Conservation (phyloP, 2,888 invertebrate genomes). For the Marasmarcha lunaedactyla region DNA sequence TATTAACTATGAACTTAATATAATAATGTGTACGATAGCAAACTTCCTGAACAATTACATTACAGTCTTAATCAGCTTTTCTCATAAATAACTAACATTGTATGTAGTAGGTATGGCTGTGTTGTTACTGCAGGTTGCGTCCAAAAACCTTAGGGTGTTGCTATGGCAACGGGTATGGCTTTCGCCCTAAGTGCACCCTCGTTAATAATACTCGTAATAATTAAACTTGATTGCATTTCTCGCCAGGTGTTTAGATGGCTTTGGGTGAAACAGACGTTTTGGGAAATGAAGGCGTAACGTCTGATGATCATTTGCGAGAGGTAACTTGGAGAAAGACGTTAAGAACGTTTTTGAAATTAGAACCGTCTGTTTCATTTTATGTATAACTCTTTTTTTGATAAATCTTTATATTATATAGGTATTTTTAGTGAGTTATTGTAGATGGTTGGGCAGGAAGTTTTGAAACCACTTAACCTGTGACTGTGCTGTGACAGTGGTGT, state of each 20-base stretch:
- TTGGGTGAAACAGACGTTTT: neutral
- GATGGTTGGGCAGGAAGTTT: too few relatives aligned
- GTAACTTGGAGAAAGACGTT: too few relatives aligned
- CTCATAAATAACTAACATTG: slow-evolving; percentile 58
- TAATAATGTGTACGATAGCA: too few relatives aligned
- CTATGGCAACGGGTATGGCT: slow-evolving; percentile 48
- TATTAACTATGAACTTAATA: too few relatives aligned
- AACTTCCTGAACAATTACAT: slow-evolving; percentile 42
- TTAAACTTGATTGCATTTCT: slow-evolving; percentile 70
- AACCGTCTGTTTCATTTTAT: too few relatives aligned
- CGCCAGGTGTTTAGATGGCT: slow-evolving; percentile 62
- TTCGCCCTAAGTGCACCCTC: slow-evolving; percentile 60
- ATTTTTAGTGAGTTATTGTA: too few relatives aligned
- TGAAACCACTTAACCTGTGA: too few relatives aligned
- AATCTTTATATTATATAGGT: too few relatives aligned
- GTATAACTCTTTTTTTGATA: too few relatives aligned
- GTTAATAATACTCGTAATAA: slow-evolving; percentile 70
- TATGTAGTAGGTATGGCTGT: slow-evolving; percentile 28
- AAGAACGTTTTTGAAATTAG: too few relatives aligned
- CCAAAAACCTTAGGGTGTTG: slow-evolving; percentile 48
- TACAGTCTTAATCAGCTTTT: slow-evolving; percentile 57
- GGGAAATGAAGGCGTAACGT: neutral
- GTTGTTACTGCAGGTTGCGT: slow-evolving; percentile 49
- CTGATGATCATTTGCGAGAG: too few relatives aligned
- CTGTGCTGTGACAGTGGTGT: too few relatives aligned